These are phyloP conservation scores for Drosophila sordidula DNA, from an alignment of 2,888 invertebrate species.

Conservation along the genomic window DNA sequence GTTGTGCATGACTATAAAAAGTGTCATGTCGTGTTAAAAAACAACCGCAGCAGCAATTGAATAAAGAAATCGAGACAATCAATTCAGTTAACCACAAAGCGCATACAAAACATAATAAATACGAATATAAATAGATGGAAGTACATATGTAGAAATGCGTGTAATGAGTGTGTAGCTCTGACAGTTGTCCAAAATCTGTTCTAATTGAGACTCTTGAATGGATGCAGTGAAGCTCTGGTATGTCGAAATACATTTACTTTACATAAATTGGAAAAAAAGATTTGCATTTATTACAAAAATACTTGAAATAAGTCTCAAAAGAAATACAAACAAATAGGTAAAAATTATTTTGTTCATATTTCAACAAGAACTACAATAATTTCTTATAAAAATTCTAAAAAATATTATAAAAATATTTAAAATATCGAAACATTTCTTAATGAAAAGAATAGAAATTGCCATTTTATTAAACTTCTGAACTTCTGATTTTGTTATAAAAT, in stretches of 20 bases:
- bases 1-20: slow-evolving; percentile 37
- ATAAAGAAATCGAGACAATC: slow-evolving; percentile 33
- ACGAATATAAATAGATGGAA: slow-evolving; percentile 22
- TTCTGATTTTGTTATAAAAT: too few species aligned
- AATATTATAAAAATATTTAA: too few species aligned
- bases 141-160: slow-evolving; percentile 16
- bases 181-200: slow-evolving; percentile 72
- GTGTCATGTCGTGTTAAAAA: slow-evolving; percentile 28
- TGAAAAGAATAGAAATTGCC: too few species aligned
- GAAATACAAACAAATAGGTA: too few species aligned
- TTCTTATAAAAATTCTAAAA: too few species aligned
- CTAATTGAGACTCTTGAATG: slow-evolving; percentile 30
- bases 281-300: too few species aligned
- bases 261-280: too few species aligned
- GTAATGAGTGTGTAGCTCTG: slow-evolving; percentile 36
- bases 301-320: too few species aligned
- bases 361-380: too few species aligned
- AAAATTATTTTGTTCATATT: too few species aligned
- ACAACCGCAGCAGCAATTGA: slow-evolving; percentile 3
- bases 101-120: not conserved
- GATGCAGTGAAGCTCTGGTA: slow-evolving; percentile 29
- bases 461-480: too few species aligned
- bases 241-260: not conserved
- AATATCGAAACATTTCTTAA: too few species aligned
- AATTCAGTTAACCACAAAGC: slow-evolving; percentile 42